Evolutionary conservation across 2,888 invertebrate genomes (phyloP), one percentile per base, ranked within the genome.

Genomic region (Sabatieria punctata): DNA sequence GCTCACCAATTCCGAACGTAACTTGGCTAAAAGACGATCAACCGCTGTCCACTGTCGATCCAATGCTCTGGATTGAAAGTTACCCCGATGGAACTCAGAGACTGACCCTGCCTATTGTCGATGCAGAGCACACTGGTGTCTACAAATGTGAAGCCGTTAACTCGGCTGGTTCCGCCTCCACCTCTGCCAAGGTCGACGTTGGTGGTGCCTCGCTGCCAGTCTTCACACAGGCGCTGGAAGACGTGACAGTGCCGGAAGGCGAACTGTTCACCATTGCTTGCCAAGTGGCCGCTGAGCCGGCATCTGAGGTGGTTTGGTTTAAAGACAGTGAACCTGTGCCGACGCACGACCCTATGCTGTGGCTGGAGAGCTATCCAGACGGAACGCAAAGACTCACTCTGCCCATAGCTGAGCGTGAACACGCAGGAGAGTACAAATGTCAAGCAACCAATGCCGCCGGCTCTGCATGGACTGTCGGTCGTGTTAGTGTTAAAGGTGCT

Each of bases 261-360:
- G 52, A 57, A 21, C 8, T 8, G n/a, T 55, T 54, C 6, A 46
- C 42, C 15, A 41, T 57, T 24, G 85, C 85, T 67, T 88, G 88
- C 66, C 86, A 86, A 66, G 85, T 89, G 21, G 78, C 85, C 44
- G 85, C 85, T 18, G 81, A 84, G n/a, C 85, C 86, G 1, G 83
- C 84, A 1, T 82, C 82, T 0, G 81, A 84, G 56, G 82, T 86
- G 18, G 75, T 79, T 54, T 86, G 85, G 85, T 73, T 84, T 2
- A 73, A 85, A 57, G 85, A 85, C 67, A 82, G 82, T 68, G 57
- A 60, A 45, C 54, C 57, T 41, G 57, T 68, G 15, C 11, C 60
- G 6, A n/a, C 41, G n/a, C n/a, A 40, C n/a, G 13, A 23, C n/a
- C 11, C 25, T 3, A 8, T 11, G 8, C 4, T 86, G 85, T 13